Evolutionary conservation across 2,797 vertebrate species (phyloP).

Genomic region (Nasua narica): DNA sequence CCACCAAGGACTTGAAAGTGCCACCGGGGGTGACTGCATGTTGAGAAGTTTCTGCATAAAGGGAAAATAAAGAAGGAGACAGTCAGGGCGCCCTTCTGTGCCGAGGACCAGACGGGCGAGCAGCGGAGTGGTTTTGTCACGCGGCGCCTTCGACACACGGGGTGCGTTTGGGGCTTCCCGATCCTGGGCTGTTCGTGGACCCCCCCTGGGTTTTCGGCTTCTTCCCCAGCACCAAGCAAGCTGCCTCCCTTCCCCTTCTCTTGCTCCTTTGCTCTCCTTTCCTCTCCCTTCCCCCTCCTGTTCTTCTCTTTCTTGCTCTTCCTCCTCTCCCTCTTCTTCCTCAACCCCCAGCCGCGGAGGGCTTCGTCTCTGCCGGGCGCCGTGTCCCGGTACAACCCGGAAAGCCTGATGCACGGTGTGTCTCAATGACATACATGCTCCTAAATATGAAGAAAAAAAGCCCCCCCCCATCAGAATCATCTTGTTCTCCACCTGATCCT

Average conservation of each 20-base stretch:
- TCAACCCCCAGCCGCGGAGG: not conserved
- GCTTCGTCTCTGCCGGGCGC: not conserved
- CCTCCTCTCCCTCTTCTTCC: not conserved
- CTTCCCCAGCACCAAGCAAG: fast-evolving
- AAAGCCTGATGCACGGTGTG: not conserved
- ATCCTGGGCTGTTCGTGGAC: fast-evolving
- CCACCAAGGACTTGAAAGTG: not conserved
- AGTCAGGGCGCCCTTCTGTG: fast-evolving
- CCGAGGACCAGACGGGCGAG: fast-evolving
- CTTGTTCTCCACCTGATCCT: not conserved
- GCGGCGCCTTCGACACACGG: fast-evolving
- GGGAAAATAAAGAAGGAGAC: not conserved
- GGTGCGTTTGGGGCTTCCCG: fast-evolving
- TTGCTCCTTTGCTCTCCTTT: not conserved
- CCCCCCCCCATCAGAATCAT: not conserved
- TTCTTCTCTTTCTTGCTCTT: not conserved
- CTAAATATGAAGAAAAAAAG: not conserved
- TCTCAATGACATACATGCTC: not conserved
- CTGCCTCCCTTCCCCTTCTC: not conserved
- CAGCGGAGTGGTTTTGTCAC: not conserved
- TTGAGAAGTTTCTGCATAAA: not conserved
- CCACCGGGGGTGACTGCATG: not conserved
- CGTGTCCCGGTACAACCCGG: not conserved
- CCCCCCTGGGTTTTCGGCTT: not conserved
- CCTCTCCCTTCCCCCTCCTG: not conserved